A percentile compares a stretch with the other conserved stretches of the same genome.
These are phyloP conservation scores for Desmodus rotundus DNA, from an alignment of 2,113 vertebrate species.

Conservation along the genomic window DNA sequence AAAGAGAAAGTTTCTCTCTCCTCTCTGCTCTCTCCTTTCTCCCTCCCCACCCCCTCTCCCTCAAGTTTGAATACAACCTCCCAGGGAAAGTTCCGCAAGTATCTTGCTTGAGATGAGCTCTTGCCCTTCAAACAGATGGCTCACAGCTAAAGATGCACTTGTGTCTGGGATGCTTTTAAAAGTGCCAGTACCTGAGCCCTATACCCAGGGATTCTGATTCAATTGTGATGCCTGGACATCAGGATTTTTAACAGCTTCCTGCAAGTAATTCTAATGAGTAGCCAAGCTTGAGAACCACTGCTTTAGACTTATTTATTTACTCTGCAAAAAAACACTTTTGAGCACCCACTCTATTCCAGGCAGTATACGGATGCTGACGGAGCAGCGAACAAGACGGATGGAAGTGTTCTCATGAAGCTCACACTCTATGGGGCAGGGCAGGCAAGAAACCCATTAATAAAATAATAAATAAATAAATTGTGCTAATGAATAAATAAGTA, in stretches of 20 bases:
- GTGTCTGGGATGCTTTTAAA: not conserved
- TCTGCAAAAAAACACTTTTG: not conserved
- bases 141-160: not conserved
- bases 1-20: not conserved
- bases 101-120: not conserved
- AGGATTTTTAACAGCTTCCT: not conserved
- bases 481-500: not conserved
- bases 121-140: not conserved
- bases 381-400: not conserved
- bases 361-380: not conserved
- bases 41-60: not conserved
- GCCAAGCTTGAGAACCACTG: not conserved
- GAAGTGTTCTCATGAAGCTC: not conserved
- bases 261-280: not conserved
- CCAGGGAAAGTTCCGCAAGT: not conserved
- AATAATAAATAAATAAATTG: not conserved
- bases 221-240: not conserved
- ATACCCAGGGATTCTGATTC: not conserved
- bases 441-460: not conserved
- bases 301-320: not conserved
- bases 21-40: not conserved
- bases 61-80: not conserved
- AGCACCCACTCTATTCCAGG: not conserved
- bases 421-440: not conserved
- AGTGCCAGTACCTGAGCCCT: not conserved